Base-by-base conservation (phyloP, 2,888 invertebrate species). In the Crepidodera aurea region DNA sequence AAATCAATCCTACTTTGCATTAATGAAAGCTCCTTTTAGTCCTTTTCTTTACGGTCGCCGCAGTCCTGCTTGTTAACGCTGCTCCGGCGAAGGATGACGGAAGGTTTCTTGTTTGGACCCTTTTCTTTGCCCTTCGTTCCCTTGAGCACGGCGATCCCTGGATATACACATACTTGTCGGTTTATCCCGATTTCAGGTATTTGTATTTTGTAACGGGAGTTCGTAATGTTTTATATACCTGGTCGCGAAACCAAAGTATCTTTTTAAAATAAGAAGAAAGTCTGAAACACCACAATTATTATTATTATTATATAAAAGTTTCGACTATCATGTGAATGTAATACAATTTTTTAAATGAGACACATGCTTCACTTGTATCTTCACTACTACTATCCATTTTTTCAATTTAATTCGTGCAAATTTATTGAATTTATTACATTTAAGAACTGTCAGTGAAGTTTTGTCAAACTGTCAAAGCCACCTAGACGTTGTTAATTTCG, bases 1-100 rank as follows among this genome's bases (percentile, higher is more conserved):
- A 71, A 75, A 75, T 75, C 75, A 75, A 75, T 73, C 73, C 75
- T 73, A 70, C 74, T 75, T 75, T 73, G 71, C 74, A 73, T 74
- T 75, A 75, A 75, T 74, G 75, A 75, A 73, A 71, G 72, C 69
- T 64, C 62, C 60, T 67, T 64, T 62, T 62, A 64, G 60, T 67
- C 72, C 71, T 71, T 71, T 75, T 73, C 73, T 75, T 71, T 71
- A 55, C 64, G 71, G 67, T 66, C 70, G 69, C 72, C 71, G 71
- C 69, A 71, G 69, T 66, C 68, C 69, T 67, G 69, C 71, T 72
- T 70, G 71, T 72, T 71, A 72, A 67, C 63, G 67, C 48, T 27
- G 44, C 64, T 64, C 59, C 40, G 50, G 60, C 57, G 60, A 62
- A 53, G 58, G 65, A 57, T 44, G 48, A 48, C 13, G 48, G 48